Evolutionary conservation across 2,888 invertebrate species (phyloP).

Genomic region (Mythimna albipuncta): DNA sequence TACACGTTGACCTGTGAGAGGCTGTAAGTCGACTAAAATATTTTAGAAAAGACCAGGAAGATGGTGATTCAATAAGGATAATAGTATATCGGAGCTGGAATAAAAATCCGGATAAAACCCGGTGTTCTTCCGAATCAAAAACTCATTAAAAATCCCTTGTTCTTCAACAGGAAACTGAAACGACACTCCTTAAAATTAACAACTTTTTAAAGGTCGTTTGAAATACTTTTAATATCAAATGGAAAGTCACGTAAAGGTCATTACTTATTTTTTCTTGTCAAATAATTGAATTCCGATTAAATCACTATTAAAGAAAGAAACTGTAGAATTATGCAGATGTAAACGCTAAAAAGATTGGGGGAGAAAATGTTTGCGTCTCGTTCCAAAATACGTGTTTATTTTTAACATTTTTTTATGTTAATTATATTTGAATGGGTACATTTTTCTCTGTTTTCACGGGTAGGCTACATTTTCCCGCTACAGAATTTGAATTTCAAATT

Average conservation of each 20-base stretch:
- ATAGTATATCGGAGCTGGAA: too few relatives aligned
- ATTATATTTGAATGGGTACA: slow-evolving; percentile 84
- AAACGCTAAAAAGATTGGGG: slow-evolving; percentile 64
- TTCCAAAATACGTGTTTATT: slow-evolving; percentile 79
- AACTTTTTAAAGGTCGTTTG: slow-evolving; percentile 38
- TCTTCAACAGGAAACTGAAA: slow-evolving; percentile 44
- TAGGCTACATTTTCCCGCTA: slow-evolving; percentile 80
- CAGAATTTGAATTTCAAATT: slow-evolving; percentile 86
- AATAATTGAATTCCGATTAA: slow-evolving; percentile 49
- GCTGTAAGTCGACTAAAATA: not conserved
- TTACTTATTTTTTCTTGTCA: slow-evolving; percentile 26
- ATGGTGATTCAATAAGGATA: not conserved
- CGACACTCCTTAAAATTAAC: slow-evolving; percentile 46
- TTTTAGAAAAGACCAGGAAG: not conserved
- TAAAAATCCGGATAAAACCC: not conserved
- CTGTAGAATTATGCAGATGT: slow-evolving; percentile 68
- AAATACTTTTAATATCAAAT: slow-evolving; percentile 36
- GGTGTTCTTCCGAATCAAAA: slow-evolving; percentile 2
- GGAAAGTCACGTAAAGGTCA: slow-evolving; percentile 45
- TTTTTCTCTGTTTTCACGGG: slow-evolving; percentile 81
- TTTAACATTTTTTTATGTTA: slow-evolving; percentile 80
- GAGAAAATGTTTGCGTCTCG: slow-evolving; percentile 63
- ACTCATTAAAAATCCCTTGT: slow-evolving; percentile 43
- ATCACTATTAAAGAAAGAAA: slow-evolving; percentile 51
- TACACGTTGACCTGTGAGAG: not conserved